These are phyloP conservation scores for Mormyrus iriodes DNA, from an alignment of 2,113 vertebrate genomes.

Conservation along the genomic window DNA sequence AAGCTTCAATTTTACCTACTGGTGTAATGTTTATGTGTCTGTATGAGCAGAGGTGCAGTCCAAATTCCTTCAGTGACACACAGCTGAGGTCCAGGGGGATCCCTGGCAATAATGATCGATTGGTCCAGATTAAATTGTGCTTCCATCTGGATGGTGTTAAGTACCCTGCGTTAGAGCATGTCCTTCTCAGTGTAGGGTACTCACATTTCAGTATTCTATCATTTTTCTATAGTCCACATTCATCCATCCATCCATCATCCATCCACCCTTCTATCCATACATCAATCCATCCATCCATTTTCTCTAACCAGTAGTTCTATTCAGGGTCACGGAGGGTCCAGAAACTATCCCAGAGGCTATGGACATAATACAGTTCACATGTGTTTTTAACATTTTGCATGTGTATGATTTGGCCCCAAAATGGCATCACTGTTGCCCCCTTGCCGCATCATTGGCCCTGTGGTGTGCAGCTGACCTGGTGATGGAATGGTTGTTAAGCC, in stretches of 20 bases:
- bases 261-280: too few species aligned
- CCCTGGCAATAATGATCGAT: neutral
- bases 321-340: neutral
- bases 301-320: neutral
- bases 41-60: neutral
- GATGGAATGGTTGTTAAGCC: neutral
- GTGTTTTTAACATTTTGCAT: neutral
- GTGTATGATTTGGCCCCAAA: neutral
- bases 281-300: neutral
- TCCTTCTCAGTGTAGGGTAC: neutral
- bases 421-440: neutral
- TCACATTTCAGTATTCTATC: neutral
- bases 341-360: neutral
- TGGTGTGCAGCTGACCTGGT: neutral
- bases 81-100: neutral
- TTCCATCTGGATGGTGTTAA: neutral
- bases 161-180: neutral
- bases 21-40: neutral
- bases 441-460: neutral
- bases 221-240: neutral
- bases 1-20: neutral
- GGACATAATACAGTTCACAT: neutral
- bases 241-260: neutral
- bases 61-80: neutral
- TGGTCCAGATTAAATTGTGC: neutral